These are phyloP conservation scores for Tolmerus cingulatus DNA, from an alignment of 2,888 invertebrate genomes.

Conservation along the genomic window DNA sequence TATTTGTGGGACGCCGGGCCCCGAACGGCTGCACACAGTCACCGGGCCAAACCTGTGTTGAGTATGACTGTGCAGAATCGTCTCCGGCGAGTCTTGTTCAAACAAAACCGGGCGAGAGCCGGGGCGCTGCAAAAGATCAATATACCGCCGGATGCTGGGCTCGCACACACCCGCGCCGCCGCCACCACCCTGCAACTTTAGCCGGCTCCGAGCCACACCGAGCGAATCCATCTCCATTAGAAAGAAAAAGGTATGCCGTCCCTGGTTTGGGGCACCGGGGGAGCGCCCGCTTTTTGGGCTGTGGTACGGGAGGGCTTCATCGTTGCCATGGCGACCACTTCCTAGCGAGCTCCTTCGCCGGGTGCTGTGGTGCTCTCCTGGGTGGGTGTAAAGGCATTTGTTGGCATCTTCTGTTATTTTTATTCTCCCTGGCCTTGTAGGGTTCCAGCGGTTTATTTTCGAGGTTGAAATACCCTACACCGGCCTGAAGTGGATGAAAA, in stretches of 20 bases:
- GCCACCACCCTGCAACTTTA: neutral
- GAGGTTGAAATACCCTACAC: neutral
- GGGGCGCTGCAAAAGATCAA: constrained; percentile 39
- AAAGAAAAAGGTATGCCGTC: constrained; percentile 7
- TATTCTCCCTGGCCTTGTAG: constrained; percentile 32
- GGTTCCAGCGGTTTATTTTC: constrained; percentile 29
- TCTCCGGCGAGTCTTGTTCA: neutral
- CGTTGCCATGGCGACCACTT: constrained; percentile 17
- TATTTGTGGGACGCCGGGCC: constrained; percentile 11
- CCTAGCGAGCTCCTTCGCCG: neutral
- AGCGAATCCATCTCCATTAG: constrained; percentile 13
- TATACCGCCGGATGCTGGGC: constrained; percentile 36
- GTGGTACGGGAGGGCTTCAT: neutral
- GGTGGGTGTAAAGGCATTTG: constrained; percentile 36
- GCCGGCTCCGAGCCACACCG: neutral
- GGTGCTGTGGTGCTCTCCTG: neutral
- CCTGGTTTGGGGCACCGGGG: neutral
- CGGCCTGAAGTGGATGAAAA: constrained; percentile 6
- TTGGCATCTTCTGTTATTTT: constrained; percentile 38
- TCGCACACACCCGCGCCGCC: neutral
- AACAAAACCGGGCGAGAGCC: constrained; percentile 34
- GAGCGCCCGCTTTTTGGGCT: neutral
- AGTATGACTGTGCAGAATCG: constrained; percentile 42
- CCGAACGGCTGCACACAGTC: constrained; percentile 33
- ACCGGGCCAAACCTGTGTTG: constrained; percentile 4